Percentiles rank a stretch among this genome's conserved stretches.
These are phyloP conservation scores for Cecidostiba fungosa DNA, from an alignment of 2,888 invertebrate species.

Conservation along the genomic window DNA sequence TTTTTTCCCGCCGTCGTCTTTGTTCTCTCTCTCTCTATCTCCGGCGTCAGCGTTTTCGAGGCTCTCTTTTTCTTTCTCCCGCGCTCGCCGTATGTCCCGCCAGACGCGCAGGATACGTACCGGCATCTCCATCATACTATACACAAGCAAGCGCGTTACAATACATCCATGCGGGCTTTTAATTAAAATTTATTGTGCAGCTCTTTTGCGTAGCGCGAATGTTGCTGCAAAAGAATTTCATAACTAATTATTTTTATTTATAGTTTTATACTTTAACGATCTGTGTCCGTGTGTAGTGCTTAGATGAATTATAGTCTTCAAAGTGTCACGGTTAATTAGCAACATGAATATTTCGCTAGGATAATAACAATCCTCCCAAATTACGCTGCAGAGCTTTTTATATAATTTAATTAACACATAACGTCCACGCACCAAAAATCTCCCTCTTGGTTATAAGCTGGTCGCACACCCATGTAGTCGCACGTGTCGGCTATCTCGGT, in stretches of 20 bases:
- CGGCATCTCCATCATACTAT: conserved; percentile 29
- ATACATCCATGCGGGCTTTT: conserved; percentile 30
- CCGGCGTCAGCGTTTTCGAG: conserved; percentile 53
- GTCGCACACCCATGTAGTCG: too few relatives aligned
- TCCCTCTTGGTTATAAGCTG: background rate
- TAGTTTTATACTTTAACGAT: background rate
- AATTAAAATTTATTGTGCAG: conserved; percentile 3
- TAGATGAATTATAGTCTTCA: background rate
- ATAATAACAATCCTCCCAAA: background rate
- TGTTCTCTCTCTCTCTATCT: conserved; percentile 59
- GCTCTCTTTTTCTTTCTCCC: conserved; percentile 67
- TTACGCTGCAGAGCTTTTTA: background rate
- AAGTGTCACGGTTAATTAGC: background rate
- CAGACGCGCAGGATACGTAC: conserved; percentile 53
- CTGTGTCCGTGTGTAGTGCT: too few relatives aligned
- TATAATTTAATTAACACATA: conserved; percentile 15
- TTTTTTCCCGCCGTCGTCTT: conserved; percentile 41
- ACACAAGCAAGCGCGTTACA: conserved; percentile 16
- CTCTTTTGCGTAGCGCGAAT: background rate
- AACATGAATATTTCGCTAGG: background rate
- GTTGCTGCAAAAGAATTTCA: background rate
- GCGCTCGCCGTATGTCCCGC: conserved; percentile 75
- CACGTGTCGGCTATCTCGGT: background rate
- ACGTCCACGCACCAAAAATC: background rate
- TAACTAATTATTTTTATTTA: conserved; percentile 18